Conservation (phyloP, 2,797 vertebrate species). For the Melanotaenia parkinsoni region DNA sequence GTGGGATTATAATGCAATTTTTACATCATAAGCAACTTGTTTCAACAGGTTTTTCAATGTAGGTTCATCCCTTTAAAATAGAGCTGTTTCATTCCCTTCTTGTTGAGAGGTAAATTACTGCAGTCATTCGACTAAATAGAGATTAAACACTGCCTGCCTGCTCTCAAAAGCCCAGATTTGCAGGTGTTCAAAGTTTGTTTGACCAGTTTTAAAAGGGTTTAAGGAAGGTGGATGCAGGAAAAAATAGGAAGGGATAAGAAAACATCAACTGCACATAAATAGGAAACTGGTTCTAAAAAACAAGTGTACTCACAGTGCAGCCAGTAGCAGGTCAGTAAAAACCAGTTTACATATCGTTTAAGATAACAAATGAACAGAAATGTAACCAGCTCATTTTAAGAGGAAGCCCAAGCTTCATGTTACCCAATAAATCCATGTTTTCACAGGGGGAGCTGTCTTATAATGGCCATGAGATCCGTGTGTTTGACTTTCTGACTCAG, state of each 20-base stretch:
- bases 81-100: not conserved
- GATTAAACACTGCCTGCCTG: not conserved
- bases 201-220: not conserved
- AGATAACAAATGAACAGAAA: not conserved
- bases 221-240: not conserved
- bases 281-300: not conserved
- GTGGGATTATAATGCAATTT: conserved; percentile 55
- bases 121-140: not conserved
- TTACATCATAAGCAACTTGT: not conserved
- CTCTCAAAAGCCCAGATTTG: not conserved
- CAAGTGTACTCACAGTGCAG: not conserved
- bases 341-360: not conserved
- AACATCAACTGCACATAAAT: not conserved
- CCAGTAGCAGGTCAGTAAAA: not conserved
- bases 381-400: not conserved
- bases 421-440: conserved; percentile 19
- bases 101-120: not conserved
- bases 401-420: not conserved
- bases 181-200: not conserved
- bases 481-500: conserved; percentile 85
- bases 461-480: conserved; percentile 66
- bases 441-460: conserved; percentile 85
- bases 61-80: not conserved
- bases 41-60: not conserved
- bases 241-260: not conserved